phyloP scores from a whole-genome alignment of 2,113 vertebrate genomes.

The Lethenteron reissneri region DNA sequence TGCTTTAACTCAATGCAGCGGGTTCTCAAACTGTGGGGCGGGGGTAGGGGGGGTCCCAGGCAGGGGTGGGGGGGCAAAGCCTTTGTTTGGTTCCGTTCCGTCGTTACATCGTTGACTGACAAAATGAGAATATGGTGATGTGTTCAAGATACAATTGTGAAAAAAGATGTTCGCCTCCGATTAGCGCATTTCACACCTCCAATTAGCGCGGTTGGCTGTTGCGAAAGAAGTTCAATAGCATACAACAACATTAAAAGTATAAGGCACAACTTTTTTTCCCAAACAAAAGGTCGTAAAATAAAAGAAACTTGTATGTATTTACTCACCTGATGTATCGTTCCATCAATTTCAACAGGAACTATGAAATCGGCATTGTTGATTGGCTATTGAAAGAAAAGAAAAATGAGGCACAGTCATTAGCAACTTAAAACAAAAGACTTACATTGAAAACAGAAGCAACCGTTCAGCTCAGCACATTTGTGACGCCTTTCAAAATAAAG shows the following conservation, averaged over 20 bases:
- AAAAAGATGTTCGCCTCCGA: not conserved
- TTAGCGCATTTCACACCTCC: not conserved
- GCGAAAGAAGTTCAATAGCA: no score
- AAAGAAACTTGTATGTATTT: not conserved
- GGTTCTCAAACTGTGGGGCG: not conserved
- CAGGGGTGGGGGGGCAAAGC: not conserved
- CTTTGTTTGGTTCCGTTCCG: not conserved
- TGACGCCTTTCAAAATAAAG: no score
- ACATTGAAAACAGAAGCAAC: no score
- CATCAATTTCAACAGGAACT: constrained; percentile 1
- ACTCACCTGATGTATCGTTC: constrained; percentile 3
- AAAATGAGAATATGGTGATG: not conserved
- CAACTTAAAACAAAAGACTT: not conserved
- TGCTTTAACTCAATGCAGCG: not conserved
- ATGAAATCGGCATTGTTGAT: constrained; percentile 5
- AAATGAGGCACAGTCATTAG: not conserved
- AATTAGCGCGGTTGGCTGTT: not conserved
- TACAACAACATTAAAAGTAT: not conserved
- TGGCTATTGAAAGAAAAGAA: not conserved
- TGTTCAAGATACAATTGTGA: not conserved
- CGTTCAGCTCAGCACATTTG: no score
- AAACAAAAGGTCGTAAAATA: not conserved
- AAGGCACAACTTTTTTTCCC: not conserved
- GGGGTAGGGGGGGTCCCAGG: not conserved
- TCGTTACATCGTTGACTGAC: not conserved